phyloP scores from a whole-genome alignment of 1,140 invertebrate species.

The Aphidius gifuensis region DNA sequence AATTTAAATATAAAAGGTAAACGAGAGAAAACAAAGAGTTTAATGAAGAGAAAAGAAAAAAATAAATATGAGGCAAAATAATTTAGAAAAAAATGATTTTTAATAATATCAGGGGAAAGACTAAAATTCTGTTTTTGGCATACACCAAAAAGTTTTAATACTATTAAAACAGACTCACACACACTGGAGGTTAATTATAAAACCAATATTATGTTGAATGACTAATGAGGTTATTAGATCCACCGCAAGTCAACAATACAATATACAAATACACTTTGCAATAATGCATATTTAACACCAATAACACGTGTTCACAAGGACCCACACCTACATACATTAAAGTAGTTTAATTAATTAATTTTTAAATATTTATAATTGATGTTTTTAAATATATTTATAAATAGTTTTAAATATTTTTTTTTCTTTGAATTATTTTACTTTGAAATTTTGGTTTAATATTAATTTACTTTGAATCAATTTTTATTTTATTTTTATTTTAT shows the following conservation, averaged over 20 bases:
- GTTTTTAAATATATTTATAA: too few relatives aligned
- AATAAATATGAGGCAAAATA: conserved; percentile 5
- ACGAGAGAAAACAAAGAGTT: not conserved
- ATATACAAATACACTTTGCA: not conserved
- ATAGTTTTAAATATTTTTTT: too few relatives aligned
- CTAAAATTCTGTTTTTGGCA: conserved; percentile 46
- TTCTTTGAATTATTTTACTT: too few relatives aligned
- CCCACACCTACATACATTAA: not conserved
- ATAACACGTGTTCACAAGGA: conserved; percentile 12
- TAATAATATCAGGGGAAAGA: conserved; percentile 16
- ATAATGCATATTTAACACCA: conserved; percentile 16
- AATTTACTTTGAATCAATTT: too few relatives aligned
- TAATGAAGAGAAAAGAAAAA: not conserved
- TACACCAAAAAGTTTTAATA: conserved; percentile 17
- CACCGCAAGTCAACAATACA: conserved; percentile 9
- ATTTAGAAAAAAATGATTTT: conserved; percentile 2
- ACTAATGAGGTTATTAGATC: conserved; percentile 11
- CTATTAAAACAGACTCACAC: conserved; percentile 18
- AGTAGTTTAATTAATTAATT: too few relatives aligned
- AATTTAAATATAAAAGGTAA: not conserved
- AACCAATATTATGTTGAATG: conserved; percentile 4
- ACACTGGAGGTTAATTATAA: conserved; percentile 11
- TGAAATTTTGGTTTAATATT: too few relatives aligned
- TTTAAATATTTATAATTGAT: too few relatives aligned
- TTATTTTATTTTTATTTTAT: too few relatives aligned